Evolutionary conservation across 2,888 invertebrate genomes (phyloP), one percentile per base, ranked within the genome.

Genomic region (Nemotelus nigrinus): DNA sequence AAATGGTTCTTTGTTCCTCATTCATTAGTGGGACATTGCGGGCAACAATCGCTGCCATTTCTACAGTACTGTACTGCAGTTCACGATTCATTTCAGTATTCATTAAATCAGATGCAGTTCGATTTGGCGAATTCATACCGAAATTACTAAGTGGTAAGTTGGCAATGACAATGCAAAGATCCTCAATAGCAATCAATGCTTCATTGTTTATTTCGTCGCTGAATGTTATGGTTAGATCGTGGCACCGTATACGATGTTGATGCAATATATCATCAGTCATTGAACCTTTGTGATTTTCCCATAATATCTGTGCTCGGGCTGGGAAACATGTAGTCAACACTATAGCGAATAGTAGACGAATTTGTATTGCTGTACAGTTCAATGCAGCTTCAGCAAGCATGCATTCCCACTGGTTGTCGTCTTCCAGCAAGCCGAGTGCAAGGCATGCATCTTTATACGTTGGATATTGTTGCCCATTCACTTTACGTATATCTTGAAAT

Each of bases 241-340:
- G 7, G 58, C 58, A 58, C 78, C 81, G 71, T 82, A 72, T 81
- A 78, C 82, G 82, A 82, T 78, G 47, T 79, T 55, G 80, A 81
- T 82, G 80, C 81, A 82, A 81, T 80, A 82, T 81, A 82, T 82
- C 58, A 58, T 58, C 67, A 48, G 47, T 67, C 67, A 67, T 67
- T 67, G 67, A 77, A 79, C 80, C 79, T 81, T 81, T 82, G 80
- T 82, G 80, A 60, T 80, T 81, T 71, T 82, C 80, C 81, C 81
- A 82, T 74, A 82, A 80, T 50, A 71, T 80, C 39, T 80, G 6
- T 81, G 81, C 80, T 80, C 80, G 79, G 43, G 80, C 80, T 41
- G 82, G 81, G 70, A 81, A 82, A 82, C 82, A 83, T 81, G 82
- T 81, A 77, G 82, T 82, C 80, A 83, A 81, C 70, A 84, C 81